phyloP scores from a whole-genome alignment of 2,888 invertebrate species.

The Drosophila prostipennis region DNA sequence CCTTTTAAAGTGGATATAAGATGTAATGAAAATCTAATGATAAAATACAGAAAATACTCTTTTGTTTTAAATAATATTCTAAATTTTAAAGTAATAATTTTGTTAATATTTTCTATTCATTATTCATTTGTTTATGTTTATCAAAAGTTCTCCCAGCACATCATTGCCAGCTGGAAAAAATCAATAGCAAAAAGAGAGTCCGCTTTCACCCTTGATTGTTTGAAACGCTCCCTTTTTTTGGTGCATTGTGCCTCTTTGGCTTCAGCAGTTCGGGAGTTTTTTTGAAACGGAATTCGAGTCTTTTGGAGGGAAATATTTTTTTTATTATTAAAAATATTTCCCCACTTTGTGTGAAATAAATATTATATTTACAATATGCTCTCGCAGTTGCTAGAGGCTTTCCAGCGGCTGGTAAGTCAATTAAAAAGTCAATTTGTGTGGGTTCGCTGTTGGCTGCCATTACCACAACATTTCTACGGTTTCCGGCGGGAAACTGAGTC shows the following conservation, averaged over 20 bases:
- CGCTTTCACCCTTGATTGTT: constrained; percentile 5
- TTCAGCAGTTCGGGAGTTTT: constrained; percentile 25
- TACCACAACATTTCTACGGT: constrained; percentile 63
- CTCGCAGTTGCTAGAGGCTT: constrained; percentile 61
- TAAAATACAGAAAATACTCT: neutral
- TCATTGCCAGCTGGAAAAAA: constrained; percentile 66
- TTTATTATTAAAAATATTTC: constrained; percentile 5
- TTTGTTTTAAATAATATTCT: fast-evolving
- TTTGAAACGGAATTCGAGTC: constrained; percentile 1
- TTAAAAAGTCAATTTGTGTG: constrained; percentile 67
- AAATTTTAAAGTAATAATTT: neutral
- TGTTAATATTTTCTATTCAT: constrained; percentile 21
- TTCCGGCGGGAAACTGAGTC: constrained; percentile 52
- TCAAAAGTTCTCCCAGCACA: constrained; percentile 19
- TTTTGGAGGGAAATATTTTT: constrained; percentile 2
- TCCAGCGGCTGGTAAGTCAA: constrained; percentile 68
- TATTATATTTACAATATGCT: constrained; percentile 47
- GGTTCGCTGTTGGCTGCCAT: constrained; percentile 52
- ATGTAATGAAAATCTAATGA: too few species aligned
- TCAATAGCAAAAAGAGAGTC: constrained; percentile 56
- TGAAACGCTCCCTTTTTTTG: constrained; percentile 2
- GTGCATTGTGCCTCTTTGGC: constrained; percentile 16
- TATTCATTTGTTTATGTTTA: constrained; percentile 40
- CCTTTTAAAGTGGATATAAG: neutral
- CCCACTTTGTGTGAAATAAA: constrained; percentile 6